These are phyloP conservation scores for Andricus quercusramuli DNA, from an alignment of 2,888 invertebrate genomes.

Conservation along the genomic window DNA sequence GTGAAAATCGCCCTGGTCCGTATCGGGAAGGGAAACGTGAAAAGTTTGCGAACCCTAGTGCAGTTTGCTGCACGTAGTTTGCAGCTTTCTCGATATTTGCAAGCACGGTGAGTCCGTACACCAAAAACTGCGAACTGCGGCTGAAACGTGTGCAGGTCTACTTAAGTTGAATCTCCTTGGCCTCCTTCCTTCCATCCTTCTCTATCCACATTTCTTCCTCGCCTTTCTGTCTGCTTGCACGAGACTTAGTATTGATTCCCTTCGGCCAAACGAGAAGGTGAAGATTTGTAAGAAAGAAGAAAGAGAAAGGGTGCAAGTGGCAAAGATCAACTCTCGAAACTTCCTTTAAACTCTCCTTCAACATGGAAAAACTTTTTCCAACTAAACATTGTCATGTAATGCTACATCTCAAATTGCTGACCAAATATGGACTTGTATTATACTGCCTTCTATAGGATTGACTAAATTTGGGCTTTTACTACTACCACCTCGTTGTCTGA, in stretches of 20 bases:
- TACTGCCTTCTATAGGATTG: too few species aligned
- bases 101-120: conserved; percentile 29
- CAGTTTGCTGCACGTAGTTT: not conserved
- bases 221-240: conserved; percentile 44
- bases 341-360: not conserved
- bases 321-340: not conserved
- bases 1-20: conserved; percentile 45
- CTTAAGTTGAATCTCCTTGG: conserved; percentile 69
- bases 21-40: conserved; percentile 30
- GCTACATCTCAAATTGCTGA: too few species aligned
- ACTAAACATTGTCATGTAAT: too few species aligned
- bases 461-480: too few species aligned
- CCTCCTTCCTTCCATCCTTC: conserved; percentile 62
- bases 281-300: not conserved
- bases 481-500: too few species aligned
- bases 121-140: conserved; percentile 21
- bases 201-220: conserved; percentile 43
- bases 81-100: conserved; percentile 27
- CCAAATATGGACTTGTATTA: too few species aligned
- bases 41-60: not conserved
- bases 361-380: not conserved
- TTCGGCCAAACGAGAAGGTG: conserved; percentile 29
- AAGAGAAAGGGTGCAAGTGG: not conserved
- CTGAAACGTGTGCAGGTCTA: conserved; percentile 49
- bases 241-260: conserved; percentile 53